Base-by-base conservation (phyloP, 1,140 invertebrate species). In the Musca vetustissima region DNA sequence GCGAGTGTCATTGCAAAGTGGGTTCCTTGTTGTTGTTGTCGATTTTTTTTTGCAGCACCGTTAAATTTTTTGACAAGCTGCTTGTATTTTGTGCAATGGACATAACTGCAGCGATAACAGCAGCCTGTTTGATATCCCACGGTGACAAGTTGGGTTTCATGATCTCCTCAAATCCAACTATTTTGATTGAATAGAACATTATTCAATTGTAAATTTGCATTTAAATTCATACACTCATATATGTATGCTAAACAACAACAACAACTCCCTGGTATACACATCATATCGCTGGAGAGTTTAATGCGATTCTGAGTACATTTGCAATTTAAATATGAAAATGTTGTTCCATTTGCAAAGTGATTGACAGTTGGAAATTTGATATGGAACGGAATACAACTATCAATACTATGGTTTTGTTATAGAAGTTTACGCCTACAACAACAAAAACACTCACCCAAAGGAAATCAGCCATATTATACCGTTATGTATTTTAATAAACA, bases 51-150 rank as follows among this genome's bases (percentile, higher is more conserved):
- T 3, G 8, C 8, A 17, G 55, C 55, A 32, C 14, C 14, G 24
- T 59, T 59, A 32, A 59, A 28, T 59, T 59, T 43, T 43, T 59
- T 59, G 55, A 59, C 55, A 59, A 59, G 22, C 36, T 43, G 36
- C 36, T 13, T 11, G 36, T 43, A 43, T 43, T 43, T 43, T n/a
- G n/a, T n/a, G 25, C 55, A n/a, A 32, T 8, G 28, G 49, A 13
- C 17, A 22, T 22, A 59, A 59, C 55, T 32, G 15, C 25, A 32
- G 55, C 25, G 14, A 43, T 13, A 43, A 43, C 36, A 43, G 14
- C 22, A 59, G 55, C 25, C 28, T 28, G 24, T 32, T 59, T 59
- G 25, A 59, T 59, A 59, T 59, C 24, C 55, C 25, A 59, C 24
- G 55, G 24, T 59, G 55, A 28, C 55, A 59, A 28, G 55, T 24